Evolutionary conservation across 2,113 vertebrate species (phyloP), one percentile per base, ranked within the genome.

Genomic region (Passer domesticus): DNA sequence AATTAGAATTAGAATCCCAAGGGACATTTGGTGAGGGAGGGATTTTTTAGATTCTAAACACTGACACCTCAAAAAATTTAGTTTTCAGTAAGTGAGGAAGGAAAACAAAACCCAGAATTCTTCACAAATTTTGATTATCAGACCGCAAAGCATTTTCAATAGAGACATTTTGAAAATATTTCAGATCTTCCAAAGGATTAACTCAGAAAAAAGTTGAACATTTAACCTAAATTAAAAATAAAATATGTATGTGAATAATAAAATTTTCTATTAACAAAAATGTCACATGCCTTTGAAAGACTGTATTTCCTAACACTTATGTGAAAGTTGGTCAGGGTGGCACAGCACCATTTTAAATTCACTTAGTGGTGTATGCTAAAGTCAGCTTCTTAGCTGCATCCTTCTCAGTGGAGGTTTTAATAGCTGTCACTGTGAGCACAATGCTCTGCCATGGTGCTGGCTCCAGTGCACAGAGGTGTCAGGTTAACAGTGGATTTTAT

Each of bases 21-120:
- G 11, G 15, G 14, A 1, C 1, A 17, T 30, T n/a, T 80, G 23
- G 3, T n/a, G 9, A 18, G 4, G 5, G 5, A 49, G 2, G 1
- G 0, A 2, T 56, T 63, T 63, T 58, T 68, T 46, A 53, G 3
- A 5, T 64, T n/a, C 47, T 31, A 35, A 68, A 66, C 8, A 23
- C 2, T 13, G 9, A 10, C 30, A 46, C 22, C 11, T 41, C 9
- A 72, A 90, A 87, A 60, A 7, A 16, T n/a, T 39, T 56, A 13
- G 4, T 74, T 89, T 83, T 64, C 22, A 52, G 6, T 9, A 87
- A 50, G 15, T 47, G 14, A 10, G 28, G 23, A 87, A 19, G 39
- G 24, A 76, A 85, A 82, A 39, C 6, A 82, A 46, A 35, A 1
- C 1, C 4, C 2, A 39, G 28, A 64, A 55, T 62, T 66, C 11